phyloP scores from a whole-genome alignment of 2,888 invertebrate genomes.

The Noctua janthina region DNA sequence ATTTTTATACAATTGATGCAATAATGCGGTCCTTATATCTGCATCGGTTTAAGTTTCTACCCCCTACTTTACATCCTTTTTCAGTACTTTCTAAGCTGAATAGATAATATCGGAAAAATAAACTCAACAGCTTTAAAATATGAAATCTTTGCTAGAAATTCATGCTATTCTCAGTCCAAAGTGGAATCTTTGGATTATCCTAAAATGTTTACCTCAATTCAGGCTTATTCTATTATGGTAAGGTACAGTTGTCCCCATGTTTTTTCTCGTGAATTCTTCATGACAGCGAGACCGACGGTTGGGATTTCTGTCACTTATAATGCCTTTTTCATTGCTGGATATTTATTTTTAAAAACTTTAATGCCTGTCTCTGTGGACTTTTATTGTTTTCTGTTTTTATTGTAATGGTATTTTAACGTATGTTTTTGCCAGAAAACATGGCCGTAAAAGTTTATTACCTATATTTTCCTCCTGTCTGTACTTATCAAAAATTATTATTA shows the following conservation, averaged over 20 bases:
- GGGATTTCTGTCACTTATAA: slow-evolving; percentile 64
- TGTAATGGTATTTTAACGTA: slow-evolving; percentile 38
- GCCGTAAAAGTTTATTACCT: slow-evolving; percentile 21
- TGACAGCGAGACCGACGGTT: slow-evolving; percentile 49
- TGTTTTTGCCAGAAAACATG: slow-evolving; percentile 12
- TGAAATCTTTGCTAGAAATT: background rate
- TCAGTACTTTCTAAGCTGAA: background rate
- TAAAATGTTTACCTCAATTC: slow-evolving; percentile 27
- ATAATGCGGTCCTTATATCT: background rate
- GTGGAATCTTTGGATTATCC: slow-evolving; percentile 23
- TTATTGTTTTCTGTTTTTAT: slow-evolving; percentile 39
- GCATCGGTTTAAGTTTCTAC: too few relatives aligned
- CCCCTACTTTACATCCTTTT: too few relatives aligned
- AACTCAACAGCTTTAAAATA: background rate
- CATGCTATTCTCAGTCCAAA: slow-evolving; percentile 12
- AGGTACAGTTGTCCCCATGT: slow-evolving; percentile 22
- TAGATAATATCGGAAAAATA: background rate
- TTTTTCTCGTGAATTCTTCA: slow-evolving; percentile 63
- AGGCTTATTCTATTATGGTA: slow-evolving; percentile 50
- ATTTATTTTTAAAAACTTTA: slow-evolving; percentile 63
- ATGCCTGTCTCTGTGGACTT: slow-evolving; percentile 5
- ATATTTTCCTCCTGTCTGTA: background rate
- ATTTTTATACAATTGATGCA: slow-evolving; percentile 12
- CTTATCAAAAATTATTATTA: background rate
- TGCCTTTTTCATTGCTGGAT: slow-evolving; percentile 59